Evolutionary conservation across 1,140 invertebrate species (phyloP).

Genomic region (Acromyrmex echinatior): DNA sequence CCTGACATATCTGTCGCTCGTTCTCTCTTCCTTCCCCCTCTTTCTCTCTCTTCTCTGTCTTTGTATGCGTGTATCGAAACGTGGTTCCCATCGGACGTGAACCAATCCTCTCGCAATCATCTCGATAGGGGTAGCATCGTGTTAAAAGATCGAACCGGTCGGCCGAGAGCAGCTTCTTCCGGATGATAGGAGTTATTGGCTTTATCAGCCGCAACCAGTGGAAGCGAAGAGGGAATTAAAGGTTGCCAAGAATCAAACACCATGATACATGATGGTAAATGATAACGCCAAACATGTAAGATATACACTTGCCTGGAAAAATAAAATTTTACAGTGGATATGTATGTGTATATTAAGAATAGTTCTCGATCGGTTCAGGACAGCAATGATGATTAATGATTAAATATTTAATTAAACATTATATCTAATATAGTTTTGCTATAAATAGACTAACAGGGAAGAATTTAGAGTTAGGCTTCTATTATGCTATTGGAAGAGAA

Average conservation of each 20-base stretch:
- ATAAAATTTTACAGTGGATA: background rate
- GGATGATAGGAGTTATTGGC: constrained; percentile 45
- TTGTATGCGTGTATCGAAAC: constrained; percentile 22
- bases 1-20: constrained; percentile 53
- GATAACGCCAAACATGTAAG: background rate
- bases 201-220: constrained; percentile 39
- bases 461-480: background rate
- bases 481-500: background rate
- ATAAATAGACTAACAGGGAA: background rate
- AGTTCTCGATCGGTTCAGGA: background rate
- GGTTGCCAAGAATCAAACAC: constrained; percentile 9
- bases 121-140: constrained; percentile 49
- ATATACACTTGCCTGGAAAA: background rate
- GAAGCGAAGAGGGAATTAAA: constrained; percentile 42
- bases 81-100: constrained; percentile 54
- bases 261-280: constrained; percentile 40
- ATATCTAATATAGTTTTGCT: background rate
- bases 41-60: background rate
- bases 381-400: background rate
- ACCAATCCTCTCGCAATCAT: constrained; percentile 61
- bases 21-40: constrained; percentile 26
- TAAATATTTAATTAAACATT: background rate
- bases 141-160: constrained; percentile 46
- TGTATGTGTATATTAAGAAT: background rate
- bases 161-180: constrained; percentile 28